Evolutionary conservation across 2,797 vertebrate genomes (phyloP), one percentile per base, ranked within the genome.

Genomic region (Melanotaenia trifasciata): DNA sequence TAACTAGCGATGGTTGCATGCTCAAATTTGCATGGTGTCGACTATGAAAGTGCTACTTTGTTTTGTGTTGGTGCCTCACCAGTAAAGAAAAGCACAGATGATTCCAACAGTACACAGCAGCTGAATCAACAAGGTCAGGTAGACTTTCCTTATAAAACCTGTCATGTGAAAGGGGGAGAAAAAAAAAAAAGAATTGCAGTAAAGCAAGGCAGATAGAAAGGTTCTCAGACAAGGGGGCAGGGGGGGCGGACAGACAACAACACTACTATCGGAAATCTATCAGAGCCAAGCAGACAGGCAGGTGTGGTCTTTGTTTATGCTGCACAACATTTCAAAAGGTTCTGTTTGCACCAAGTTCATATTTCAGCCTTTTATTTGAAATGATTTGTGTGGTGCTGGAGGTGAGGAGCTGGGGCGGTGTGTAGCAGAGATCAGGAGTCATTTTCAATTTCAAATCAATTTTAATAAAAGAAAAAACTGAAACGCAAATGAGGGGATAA

Each of bases 81-180:
- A 95, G 84, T 92, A 95, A 45, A 94, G 76, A 81, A 95, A 95
- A 54, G 85, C 76, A 72, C 93, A 95, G 86, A 95, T 95, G 76
- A 96, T 93, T 33, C 93, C 94, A 14, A 95, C 81, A 20, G 95
- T 95, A 67, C 93, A 62, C 47, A 95, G 67, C 32, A 96, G 88
- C 80, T 95, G 95, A 76, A 92, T 59, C 91, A 93, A 88, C 85
- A 96, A 88, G 50, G 89, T 94, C 72, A 95, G 74, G 80, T 95
- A 95, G 63, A 95, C 95, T 83, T 95, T 95, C 78, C 86, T 93
- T 43, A 94, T 87, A 70, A 96, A 96, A 66, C 89, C 95, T 96
- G 78, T 28, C 70, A 28, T 73, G 16, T 16, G 6, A 30, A 18
- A 60, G 16, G 32, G 7, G 7, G 32, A 33, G 7, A 33, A 67